phyloP scores from a whole-genome alignment of 1,140 invertebrate species.

The Choristoneura fumiferana region DNA sequence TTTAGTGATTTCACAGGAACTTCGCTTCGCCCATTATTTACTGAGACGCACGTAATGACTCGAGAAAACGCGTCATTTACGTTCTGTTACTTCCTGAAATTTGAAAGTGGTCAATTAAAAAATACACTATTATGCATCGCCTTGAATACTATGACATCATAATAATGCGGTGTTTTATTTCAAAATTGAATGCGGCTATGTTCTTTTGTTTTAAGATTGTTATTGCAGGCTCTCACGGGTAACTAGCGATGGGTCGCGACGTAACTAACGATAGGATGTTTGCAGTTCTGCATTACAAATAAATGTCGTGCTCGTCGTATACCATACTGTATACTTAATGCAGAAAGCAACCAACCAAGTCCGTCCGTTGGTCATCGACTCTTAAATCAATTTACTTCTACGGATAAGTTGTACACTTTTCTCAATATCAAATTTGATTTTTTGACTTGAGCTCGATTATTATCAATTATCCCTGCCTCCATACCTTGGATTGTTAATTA shows the following conservation, averaged over 20 bases:
- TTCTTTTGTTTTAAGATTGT: slow-evolving; percentile 24
- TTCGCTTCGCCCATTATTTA: slow-evolving; percentile 8
- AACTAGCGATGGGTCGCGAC: slow-evolving; percentile 19
- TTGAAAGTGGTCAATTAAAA: not conserved
- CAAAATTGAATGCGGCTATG: not conserved
- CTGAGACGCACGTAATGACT: not conserved
- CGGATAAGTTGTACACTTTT: too few species aligned
- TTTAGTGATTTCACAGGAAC: slow-evolving; percentile 27
- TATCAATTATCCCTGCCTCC: too few species aligned
- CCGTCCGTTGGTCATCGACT: too few species aligned
- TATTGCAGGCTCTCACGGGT: slow-evolving; percentile 33
- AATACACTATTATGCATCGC: not conserved
- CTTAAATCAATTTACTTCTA: too few species aligned
- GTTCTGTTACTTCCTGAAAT: not conserved
- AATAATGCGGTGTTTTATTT: not conserved
- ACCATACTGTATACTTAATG: slow-evolving; percentile 22
- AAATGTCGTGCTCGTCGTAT: slow-evolving; percentile 23
- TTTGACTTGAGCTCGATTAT: too few species aligned
- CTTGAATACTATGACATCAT: not conserved
- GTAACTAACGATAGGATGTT: slow-evolving; percentile 49
- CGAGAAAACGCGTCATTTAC: not conserved
- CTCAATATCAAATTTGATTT: too few species aligned
- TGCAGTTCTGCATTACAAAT: slow-evolving; percentile 64
- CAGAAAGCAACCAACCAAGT: not conserved
- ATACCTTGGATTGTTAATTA: too few species aligned